phyloP scores from a whole-genome alignment of 2,888 invertebrate species.

The Archips crataeganus region DNA sequence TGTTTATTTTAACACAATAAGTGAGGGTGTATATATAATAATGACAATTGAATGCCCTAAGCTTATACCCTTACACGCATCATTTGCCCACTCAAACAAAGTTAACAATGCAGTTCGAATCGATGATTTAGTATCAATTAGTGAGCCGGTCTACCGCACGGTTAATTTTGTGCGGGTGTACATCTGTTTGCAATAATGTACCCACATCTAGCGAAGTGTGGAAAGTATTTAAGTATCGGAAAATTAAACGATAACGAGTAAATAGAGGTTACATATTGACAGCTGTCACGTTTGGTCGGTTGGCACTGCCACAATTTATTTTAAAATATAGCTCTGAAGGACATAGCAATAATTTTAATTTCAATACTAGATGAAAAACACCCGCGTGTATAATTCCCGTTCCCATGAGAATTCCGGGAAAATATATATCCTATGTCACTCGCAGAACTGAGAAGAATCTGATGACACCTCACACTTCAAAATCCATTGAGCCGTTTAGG shows the following conservation, averaged over 20 bases:
- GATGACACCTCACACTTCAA: too few species aligned
- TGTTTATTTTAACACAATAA: slow-evolving; percentile 26
- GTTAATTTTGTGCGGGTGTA: neutral
- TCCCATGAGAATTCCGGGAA: too few species aligned
- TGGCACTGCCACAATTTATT: too few species aligned
- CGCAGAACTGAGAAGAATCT: too few species aligned
- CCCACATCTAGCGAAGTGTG: slow-evolving; percentile 16
- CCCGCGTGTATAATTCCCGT: too few species aligned
- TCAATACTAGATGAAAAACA: too few species aligned
- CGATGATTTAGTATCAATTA: neutral
- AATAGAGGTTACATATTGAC: slow-evolving; percentile 1
- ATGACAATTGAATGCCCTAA: slow-evolving; percentile 18
- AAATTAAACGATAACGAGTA: neutral
- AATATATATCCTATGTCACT: too few species aligned
- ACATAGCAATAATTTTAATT: too few species aligned
- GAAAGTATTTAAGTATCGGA: slow-evolving; percentile 6
- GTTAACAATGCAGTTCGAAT: slow-evolving; percentile 1
- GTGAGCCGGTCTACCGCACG: neutral
- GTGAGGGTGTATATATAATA: slow-evolving; percentile 16
- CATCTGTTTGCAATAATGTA: slow-evolving; percentile 26
- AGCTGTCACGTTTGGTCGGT: slow-evolving; percentile 11
- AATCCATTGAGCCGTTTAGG: too few species aligned
- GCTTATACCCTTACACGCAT: slow-evolving; percentile 14
- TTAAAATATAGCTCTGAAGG: too few species aligned
- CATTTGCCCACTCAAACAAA: slow-evolving; percentile 3